Evolutionary conservation across 1,140 invertebrate genomes (phyloP).

Genomic region (Dendroctonus ponderosae): DNA sequence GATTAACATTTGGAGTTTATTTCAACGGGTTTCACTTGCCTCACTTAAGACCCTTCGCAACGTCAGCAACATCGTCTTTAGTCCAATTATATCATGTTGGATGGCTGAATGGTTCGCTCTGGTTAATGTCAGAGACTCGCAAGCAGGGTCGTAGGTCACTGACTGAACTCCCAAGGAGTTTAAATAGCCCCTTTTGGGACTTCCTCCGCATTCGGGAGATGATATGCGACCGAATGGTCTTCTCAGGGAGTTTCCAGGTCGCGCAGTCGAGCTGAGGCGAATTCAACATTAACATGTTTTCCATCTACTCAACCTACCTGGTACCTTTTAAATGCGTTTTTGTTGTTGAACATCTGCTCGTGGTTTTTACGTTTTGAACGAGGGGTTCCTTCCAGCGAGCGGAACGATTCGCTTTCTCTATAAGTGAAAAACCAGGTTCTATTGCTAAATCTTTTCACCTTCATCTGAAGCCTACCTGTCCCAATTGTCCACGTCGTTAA

Average conservation of each 20-base stretch:
- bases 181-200: slow-evolving; percentile 8
- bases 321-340: slow-evolving; percentile 6
- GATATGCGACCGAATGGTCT: not conserved
- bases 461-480: slow-evolving; percentile 58
- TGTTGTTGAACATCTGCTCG: slow-evolving; percentile 4
- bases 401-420: slow-evolving; percentile 35
- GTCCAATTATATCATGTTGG: slow-evolving; percentile 73
- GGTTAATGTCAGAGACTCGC: slow-evolving; percentile 59
- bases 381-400: slow-evolving; percentile 35
- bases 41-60: slow-evolving; percentile 76
- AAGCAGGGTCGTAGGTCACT: slow-evolving; percentile 53
- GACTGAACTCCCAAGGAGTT: slow-evolving; percentile 35
- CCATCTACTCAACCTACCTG: not conserved
- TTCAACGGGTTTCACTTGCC: slow-evolving; percentile 50
- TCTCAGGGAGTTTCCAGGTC: not conserved
- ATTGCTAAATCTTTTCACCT: not conserved
- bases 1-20: not conserved
- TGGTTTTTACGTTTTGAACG: not conserved
- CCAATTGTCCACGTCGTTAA: slow-evolving; percentile 66
- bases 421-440: slow-evolving; percentile 9
- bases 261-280: slow-evolving; percentile 1
- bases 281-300: not conserved
- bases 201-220: slow-evolving; percentile 5
- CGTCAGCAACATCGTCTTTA: slow-evolving; percentile 76
- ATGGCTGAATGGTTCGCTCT: slow-evolving; percentile 65